Evolutionary conservation across 2,113 vertebrate species (phyloP), one percentile per base, ranked within the genome.

Genomic region (Numida meleagris): DNA sequence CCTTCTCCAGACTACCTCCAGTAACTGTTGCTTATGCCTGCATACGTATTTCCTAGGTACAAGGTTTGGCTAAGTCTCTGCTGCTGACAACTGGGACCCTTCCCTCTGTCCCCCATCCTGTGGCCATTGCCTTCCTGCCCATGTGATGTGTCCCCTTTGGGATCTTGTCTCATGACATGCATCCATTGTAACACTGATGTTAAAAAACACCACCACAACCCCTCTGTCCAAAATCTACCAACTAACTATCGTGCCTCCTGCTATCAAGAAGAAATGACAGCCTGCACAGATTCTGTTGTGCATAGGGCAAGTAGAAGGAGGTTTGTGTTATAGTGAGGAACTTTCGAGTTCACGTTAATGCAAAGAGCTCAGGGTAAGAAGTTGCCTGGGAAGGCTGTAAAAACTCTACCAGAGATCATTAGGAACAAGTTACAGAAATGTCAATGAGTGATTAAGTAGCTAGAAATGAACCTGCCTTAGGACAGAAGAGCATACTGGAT

Each of bases 41-140:
- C 0, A 0, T 8, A 29, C n/a, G 10, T 59, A 34, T 89, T 73
- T 92, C 45, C 46, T 20, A 36, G 29, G 25, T 43, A 43, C 15
- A 12, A 13, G 0, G 0, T 29, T 80, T 13, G 33, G 18, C 27
- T 63, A 66, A 77, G 20, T 24, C 45, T 10, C 6, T n/a, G 33
- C 29, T 88, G 46, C 4, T 74, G 79, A 43, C 42, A 46, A 59
- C 4, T 11, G 3, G 29, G 66, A 11, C 19, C 21, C 45, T 50
- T 66, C 12, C 9, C 24, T 4, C n/a, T 58, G 55, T 58, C 18
- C 33, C 33, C 31, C 33, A 12, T 58, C 12, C 18, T n/a, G 18
- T 19, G 18, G 11, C 18, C 33, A 13, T 16, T 58, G 55, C 33
- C 55, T 33, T n/a, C 55, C 55, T 19, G 9, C 14, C 51, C 2